Evolutionary conservation across 2,888 invertebrate species (phyloP), one percentile per base, ranked within the genome.

Genomic region (Ischnus inquisitorius): DNA sequence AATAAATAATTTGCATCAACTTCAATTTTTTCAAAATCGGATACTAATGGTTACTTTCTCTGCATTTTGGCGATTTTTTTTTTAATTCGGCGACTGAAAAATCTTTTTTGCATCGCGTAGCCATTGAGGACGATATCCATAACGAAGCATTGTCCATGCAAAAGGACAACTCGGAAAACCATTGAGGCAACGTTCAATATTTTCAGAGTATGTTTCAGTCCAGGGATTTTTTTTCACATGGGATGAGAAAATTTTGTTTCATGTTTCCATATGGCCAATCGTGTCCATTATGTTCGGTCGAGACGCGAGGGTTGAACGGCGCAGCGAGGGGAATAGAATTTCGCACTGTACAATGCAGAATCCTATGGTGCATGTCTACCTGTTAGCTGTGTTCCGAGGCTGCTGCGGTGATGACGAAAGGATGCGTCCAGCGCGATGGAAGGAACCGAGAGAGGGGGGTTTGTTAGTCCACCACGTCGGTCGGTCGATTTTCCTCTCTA

Each of bases 251-350:
- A 83, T 83, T 34, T 83, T 83, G 79, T 77, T 77, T 80, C 65
- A 28, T 43, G 43, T 62, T 68, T 22, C 64, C 46, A 67, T 80
- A 57, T 67, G 67, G 83, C 76, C 83, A 83, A 83, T 83, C 72
- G 48, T 43, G 76, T 76, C 76, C 76, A 72, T 83, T 83, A 83
- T 76, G 48, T 77, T 83, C 76, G 79, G 46, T 76, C 65, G 69
- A 75, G 46, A 79, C 57, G 19, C 83, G 79, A 72, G 79, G 83
- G 83, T 76, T 6, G 65, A 62, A 65, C 34, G 22, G 41, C 25
- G 60, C 34, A 6, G 34, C 67, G 79, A 71, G 51, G 83, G 83
- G 65, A 34, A 34, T 69, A 60, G 76, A 60, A 25, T 39, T 75
- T 12, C 43, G 48, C 60, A 43, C 16, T 60, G 72, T 72, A 65